These are phyloP conservation scores for Drosophila setifemur DNA, from an alignment of 1,140 invertebrate genomes.

Conservation along the genomic window DNA sequence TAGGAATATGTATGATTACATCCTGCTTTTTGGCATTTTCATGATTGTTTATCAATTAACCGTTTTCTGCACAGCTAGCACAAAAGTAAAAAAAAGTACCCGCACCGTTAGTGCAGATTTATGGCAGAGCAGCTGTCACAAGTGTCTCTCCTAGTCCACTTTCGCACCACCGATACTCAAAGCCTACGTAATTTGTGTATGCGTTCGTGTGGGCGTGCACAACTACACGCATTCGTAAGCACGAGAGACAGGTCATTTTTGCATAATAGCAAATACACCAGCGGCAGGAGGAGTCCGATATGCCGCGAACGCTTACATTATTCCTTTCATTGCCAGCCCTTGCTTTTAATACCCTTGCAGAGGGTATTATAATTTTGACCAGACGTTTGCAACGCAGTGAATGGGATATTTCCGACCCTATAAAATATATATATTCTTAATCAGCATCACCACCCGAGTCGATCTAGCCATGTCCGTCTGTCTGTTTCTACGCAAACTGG, in stretches of 20 bases:
- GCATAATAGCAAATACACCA: constrained; percentile 54
- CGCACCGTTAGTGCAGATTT: constrained; percentile 41
- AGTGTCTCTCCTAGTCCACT: constrained; percentile 36
- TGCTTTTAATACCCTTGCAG: no score
- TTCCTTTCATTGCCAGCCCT: constrained; percentile 61
- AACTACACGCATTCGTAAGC: constrained; percentile 57
- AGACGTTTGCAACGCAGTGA: no score
- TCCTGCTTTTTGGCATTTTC: constrained; percentile 40
- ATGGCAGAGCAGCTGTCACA: constrained; percentile 44
- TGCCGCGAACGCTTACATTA: constrained; percentile 57
- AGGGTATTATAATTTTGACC: no score
- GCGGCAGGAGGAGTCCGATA: neutral
- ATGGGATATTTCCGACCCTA: no score
- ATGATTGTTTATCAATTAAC: constrained; percentile 72
- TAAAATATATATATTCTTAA: no score
- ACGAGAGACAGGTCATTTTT: constrained; percentile 78
- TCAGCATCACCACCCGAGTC: no score
- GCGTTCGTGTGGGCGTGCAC: constrained; percentile 22
- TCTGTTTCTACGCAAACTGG: no score
- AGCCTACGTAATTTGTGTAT: constrained; percentile 2
- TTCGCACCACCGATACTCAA: constrained; percentile 9
- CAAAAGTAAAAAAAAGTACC: constrained; percentile 52
- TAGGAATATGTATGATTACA: no score
- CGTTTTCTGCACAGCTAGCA: constrained; percentile 50
- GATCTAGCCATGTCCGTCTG: no score